Evolutionary conservation across 2,888 invertebrate genomes (phyloP).

Genomic region (Phalera bucephala): DNA sequence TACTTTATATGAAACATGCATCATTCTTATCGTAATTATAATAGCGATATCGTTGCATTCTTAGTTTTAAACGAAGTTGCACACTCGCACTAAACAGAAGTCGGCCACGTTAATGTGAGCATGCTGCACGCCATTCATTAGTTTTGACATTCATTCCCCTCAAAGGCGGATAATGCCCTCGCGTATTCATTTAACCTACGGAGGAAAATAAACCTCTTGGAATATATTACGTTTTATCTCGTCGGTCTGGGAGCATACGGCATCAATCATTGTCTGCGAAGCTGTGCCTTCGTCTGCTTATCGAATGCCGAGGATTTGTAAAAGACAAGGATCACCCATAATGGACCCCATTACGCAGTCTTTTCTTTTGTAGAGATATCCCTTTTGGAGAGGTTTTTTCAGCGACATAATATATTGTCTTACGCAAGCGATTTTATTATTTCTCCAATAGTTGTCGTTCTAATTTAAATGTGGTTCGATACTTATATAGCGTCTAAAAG

Average conservation of each 20-base stretch:
- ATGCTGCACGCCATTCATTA: constrained; percentile 20
- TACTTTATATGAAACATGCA: too few relatives aligned
- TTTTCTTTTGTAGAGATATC: constrained; percentile 27
- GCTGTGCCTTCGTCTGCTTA: constrained; percentile 51
- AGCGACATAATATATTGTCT: neutral
- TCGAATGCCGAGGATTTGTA: constrained; percentile 47
- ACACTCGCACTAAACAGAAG: constrained; percentile 24
- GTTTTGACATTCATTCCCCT: constrained; percentile 33
- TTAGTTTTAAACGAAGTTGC: constrained; percentile 10
- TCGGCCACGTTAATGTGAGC: constrained; percentile 18
- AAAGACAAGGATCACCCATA: constrained; percentile 54
- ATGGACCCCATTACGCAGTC: constrained; percentile 50
- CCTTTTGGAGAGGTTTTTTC: neutral
- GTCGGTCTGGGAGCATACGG: constrained; percentile 36
- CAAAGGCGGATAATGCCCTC: constrained; percentile 31
- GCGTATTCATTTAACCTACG: constrained; percentile 36
- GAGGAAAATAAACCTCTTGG: constrained; percentile 36
- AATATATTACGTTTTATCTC: constrained; percentile 49
- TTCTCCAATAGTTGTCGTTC: too few relatives aligned
- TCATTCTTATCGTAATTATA: too few relatives aligned
- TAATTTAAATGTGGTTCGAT: too few relatives aligned
- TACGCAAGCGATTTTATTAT: too few relatives aligned
- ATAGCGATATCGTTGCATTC: too few relatives aligned
- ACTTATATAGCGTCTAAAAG: constrained; percentile 31
- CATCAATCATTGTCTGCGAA: constrained; percentile 72